A percentile compares a stretch with the other conserved stretches of the same genome.
Evolutionary conservation across 2,113 vertebrate species (phyloP).

Genomic region (Periophthalmodon schlosseri): DNA sequence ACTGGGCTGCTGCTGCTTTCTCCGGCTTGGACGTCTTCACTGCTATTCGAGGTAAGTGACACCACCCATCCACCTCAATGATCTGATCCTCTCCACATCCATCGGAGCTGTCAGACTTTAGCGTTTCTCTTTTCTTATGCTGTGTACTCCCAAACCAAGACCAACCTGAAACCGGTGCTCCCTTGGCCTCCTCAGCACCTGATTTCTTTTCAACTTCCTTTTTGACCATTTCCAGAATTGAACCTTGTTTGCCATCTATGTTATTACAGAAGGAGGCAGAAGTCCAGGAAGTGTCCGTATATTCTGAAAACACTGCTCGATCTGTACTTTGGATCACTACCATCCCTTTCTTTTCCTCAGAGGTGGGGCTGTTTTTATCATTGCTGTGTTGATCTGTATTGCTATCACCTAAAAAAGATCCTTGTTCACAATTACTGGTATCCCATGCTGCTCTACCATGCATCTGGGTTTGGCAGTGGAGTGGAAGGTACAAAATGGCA

Average conservation of each 20-base stretch:
- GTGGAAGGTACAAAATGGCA: constrained; percentile 71
- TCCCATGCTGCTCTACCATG: constrained; percentile 61
- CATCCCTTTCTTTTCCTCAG: constrained; percentile 59
- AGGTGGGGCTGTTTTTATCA: constrained; percentile 44
- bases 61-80: constrained; percentile 78
- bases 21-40: constrained; percentile 29
- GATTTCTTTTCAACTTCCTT: constrained; percentile 21
- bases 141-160: constrained; percentile 6
- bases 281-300: constrained; percentile 46
- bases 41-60: constrained; percentile 57
- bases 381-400: constrained; percentile 15
- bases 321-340: constrained; percentile 62
- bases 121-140: constrained; percentile 25
- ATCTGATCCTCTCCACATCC: constrained; percentile 58
- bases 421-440: constrained; percentile 39
- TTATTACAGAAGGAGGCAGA: constrained; percentile 25
- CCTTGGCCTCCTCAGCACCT: constrained; percentile 51
- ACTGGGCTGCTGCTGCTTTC: not conserved
- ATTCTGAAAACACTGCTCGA: constrained; percentile 60
- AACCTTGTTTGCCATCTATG: constrained; percentile 26
- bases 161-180: constrained; percentile 19
- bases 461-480: constrained; percentile 73
- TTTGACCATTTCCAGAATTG: constrained; percentile 20
- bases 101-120: constrained; percentile 33
- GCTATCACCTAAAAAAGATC: constrained; percentile 29